A percentile compares a stretch with the other conserved stretches of the same genome.
These are phyloP conservation scores for Seladonia tumulorum DNA, from an alignment of 2,888 invertebrate genomes.

Conservation along the genomic window DNA sequence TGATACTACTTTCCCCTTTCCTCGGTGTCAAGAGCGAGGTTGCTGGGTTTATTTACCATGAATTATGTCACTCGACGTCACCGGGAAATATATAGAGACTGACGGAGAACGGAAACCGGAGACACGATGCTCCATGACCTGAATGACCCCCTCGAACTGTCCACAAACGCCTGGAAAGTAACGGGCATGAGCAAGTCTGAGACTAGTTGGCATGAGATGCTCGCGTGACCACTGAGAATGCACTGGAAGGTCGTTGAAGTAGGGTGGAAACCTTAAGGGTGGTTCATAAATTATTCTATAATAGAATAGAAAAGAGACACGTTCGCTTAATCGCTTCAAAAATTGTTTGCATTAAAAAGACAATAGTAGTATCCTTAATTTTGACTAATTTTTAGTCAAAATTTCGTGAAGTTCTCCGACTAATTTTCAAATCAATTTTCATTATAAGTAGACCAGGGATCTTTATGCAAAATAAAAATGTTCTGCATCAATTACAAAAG, in stretches of 20 bases:
- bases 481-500: no score
- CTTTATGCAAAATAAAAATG: no score
- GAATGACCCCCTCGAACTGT: background rate
- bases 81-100: background rate
- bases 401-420: no score
- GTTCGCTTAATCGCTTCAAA: background rate
- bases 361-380: no score
- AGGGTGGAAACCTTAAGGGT: background rate
- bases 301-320: background rate
- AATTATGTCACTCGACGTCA: constrained; percentile 48
- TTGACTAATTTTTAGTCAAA: no score
- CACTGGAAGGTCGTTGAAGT: background rate
- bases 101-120: background rate
- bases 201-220: background rate
- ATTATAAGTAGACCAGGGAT: no score
- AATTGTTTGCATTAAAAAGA: no score
- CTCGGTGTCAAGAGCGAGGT: constrained; percentile 21
- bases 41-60: constrained; percentile 43
- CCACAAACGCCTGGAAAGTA: constrained; percentile 1
- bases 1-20: background rate
- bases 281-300: background rate
- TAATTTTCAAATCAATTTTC: no score
- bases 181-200: background rate
- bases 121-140: background rate
- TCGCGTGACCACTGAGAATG: background rate